Base-by-base conservation (phyloP, 2,113 vertebrate genomes). In the Zosterops pallidus region DNA sequence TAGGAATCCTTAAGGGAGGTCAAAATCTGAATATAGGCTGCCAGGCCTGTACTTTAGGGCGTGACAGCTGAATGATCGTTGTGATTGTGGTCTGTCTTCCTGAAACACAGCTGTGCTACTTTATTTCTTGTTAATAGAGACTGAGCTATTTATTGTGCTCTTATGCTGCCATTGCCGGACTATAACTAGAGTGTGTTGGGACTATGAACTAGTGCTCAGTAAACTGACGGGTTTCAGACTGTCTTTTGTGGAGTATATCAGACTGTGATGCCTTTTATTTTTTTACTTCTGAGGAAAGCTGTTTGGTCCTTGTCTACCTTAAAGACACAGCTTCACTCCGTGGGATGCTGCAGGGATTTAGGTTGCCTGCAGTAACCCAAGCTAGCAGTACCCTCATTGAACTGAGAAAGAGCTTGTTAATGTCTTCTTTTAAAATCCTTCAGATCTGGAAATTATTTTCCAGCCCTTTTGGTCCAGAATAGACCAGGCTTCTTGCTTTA, bases 401-500 rank as follows among this genome's bases (percentile, higher is more conserved):
- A 70, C 63, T 74, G 63, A 42, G 33, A 86, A 76, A 63, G 42
- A 80, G 26, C 35, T 83, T 82, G 42, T 83, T 85, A 41, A 55
- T 77, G 16, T 59, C 68, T 50, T 74, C 46, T 57, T 81, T 64
- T 33, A 79, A 80, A 85, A 83, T 80, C 90, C 68, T 77, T 92
- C 14, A 63, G 76, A 64, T 88, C 47, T 78, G 71, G 90, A 90
- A 90, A 95, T 71, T 77, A 17, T 70, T 93, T 91, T 83, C 63
- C 24, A 67, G 39, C 29, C 35, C 37, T 52, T 59, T 86, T 80
- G 20, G 47, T 77, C 69, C 64, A 83, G 64, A 88, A 81, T 37
- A 68, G 47, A 31, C 52, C n/a, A 71, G 28, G 26, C 52, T 81
- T 89, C 56, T 93, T 90, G 55, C 62, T 94, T 77, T 90, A 92